These are phyloP conservation scores for Digitonthophagus gazella DNA, from an alignment of 2,888 invertebrate species.

Conservation along the genomic window DNA sequence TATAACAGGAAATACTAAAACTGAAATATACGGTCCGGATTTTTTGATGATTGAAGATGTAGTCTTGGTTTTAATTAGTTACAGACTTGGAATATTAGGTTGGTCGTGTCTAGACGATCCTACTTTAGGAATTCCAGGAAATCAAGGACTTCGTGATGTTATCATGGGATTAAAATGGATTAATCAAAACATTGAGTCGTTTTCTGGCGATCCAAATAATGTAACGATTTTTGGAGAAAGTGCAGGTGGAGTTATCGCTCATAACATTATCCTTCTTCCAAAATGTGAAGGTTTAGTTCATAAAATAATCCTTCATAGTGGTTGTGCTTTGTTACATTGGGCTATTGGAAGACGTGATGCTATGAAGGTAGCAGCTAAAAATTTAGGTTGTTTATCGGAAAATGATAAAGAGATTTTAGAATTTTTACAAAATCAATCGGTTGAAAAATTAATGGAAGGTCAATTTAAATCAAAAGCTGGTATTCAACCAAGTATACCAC, in stretches of 20 bases:
- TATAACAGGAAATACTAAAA: constrained; percentile 43
- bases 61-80: constrained; percentile 47
- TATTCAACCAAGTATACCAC: constrained; percentile 17
- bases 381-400: constrained; percentile 11
- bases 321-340: constrained; percentile 18
- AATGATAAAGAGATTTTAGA: constrained; percentile 21
- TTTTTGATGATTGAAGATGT: constrained; percentile 47
- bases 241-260: constrained; percentile 53
- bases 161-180: constrained; percentile 56
- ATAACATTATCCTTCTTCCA: constrained; percentile 53
- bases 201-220: constrained; percentile 55
- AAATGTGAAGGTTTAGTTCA: constrained; percentile 43
- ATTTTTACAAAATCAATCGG: constrained; percentile 19
- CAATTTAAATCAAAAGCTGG: constrained; percentile 31
- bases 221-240: constrained; percentile 57
- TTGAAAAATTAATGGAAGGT: constrained; percentile 11
- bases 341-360: constrained; percentile 13
- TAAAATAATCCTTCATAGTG: constrained; percentile 32
- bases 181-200: constrained; percentile 51
- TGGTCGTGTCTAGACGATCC: constrained; percentile 53
- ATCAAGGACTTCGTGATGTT: constrained; percentile 57
- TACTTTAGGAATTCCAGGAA: constrained; percentile 53
- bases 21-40: constrained; percentile 44
- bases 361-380: not conserved
- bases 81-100: constrained; percentile 43